Evolutionary conservation across 2,113 vertebrate species (phyloP).

Genomic region (Macroglossus sobrinus): DNA sequence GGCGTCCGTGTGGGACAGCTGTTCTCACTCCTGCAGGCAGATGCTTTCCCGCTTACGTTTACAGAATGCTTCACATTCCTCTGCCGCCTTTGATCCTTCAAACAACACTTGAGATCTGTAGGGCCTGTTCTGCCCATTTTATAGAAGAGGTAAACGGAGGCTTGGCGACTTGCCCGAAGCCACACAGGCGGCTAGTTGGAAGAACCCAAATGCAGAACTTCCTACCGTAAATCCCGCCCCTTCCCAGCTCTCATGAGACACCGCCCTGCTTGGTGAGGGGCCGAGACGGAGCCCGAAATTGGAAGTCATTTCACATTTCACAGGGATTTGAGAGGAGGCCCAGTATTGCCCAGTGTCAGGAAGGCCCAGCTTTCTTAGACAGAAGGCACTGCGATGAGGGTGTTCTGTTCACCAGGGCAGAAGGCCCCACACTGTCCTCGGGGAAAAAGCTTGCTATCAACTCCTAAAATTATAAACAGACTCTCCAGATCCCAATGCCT

Average conservation of each 20-base stretch:
- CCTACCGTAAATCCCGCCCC: neutral
- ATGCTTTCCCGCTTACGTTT: neutral
- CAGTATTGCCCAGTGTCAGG: neutral
- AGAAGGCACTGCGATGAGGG: neutral
- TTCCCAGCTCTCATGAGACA: neutral
- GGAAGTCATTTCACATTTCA: neutral
- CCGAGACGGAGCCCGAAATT: neutral
- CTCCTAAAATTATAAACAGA: neutral
- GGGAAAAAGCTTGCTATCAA: neutral
- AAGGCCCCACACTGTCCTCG: neutral
- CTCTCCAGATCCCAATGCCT: neutral
- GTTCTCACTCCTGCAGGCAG: neutral
- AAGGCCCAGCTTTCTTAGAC: neutral
- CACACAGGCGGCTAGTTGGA: neutral
- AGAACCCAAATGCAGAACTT: neutral
- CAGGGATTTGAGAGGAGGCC: neutral
- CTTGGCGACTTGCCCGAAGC: neutral
- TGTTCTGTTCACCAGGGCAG: neutral
- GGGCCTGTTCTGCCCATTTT: neutral
- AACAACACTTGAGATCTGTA: neutral
- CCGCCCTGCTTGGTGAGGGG: neutral
- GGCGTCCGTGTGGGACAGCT: fast-evolving
- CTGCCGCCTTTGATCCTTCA: neutral
- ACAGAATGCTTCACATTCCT: neutral
- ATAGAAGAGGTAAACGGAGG: neutral